Conservation (phyloP, 2,888 invertebrate species). For the Junonia oenone region DNA sequence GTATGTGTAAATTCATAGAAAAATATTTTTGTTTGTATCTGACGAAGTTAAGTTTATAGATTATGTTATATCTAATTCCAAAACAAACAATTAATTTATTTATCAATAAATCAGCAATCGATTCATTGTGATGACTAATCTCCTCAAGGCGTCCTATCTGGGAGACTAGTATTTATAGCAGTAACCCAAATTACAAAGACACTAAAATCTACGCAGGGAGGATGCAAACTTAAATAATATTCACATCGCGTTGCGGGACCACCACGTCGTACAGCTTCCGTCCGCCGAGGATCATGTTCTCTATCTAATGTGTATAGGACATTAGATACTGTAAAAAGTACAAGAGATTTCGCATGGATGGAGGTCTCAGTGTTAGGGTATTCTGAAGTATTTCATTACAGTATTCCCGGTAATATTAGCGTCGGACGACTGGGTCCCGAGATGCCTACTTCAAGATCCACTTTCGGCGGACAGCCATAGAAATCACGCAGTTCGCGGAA, state of each 20-base stretch:
- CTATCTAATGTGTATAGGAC: constrained; percentile 34
- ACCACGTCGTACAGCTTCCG: constrained; percentile 50
- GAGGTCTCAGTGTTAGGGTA: constrained; percentile 38
- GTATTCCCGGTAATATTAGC: constrained; percentile 59
- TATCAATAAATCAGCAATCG: not conserved
- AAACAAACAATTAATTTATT: not conserved
- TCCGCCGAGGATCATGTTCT: constrained; percentile 34
- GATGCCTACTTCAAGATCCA: constrained; percentile 55
- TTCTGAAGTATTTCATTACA: constrained; percentile 58
- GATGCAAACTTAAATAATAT: constrained; percentile 42
- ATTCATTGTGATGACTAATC: not conserved
- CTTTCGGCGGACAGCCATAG: constrained; percentile 71
- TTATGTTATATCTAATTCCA: too few relatives aligned
- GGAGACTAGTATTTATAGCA: not conserved
- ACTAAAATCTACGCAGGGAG: constrained; percentile 54
- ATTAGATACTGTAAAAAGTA: constrained; percentile 38
- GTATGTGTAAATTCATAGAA: constrained; percentile 18
- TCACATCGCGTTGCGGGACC: constrained; percentile 47
- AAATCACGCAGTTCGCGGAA: constrained; percentile 79
- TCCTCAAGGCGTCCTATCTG: not conserved
- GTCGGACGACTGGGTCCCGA: constrained; percentile 48
- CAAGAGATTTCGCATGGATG: constrained; percentile 31
- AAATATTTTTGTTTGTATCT: not conserved
- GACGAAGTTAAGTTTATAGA: too few relatives aligned
- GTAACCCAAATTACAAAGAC: not conserved